Base-by-base conservation (phyloP, 2,888 invertebrate species). In the Lissonota sp. region DNA sequence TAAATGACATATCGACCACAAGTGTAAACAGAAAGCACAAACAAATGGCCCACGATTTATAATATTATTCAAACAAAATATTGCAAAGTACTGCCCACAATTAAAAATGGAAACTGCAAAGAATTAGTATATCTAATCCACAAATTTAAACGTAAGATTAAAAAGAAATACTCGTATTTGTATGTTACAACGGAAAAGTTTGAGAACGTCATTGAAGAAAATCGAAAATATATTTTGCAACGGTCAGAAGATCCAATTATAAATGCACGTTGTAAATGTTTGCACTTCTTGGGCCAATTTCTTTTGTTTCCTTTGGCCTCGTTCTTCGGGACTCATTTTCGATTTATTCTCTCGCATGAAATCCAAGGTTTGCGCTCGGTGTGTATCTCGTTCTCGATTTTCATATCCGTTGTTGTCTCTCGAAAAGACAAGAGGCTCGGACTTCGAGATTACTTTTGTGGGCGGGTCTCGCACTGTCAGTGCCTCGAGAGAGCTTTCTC, bases 401-500 rank as follows among this genome's bases (percentile, higher is more conserved):
- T 83, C 84, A 70, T 26, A 26, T 26, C 80, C 80, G 83, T 82
- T 83, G n/a, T n/a, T 26, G 49, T 26, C 39, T 66, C 71, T 64
- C 60, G 80, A 57, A 26, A 26, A 26, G 73, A 69, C 70, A 67
- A 57, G 66, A 67, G 51, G 64, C 53, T 73, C 78, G 85, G 85
- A 88, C 86, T 84, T 88, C 87, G 88, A 91, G 91, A 92, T 92
- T 92, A 91, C 92, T 92, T 92, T 92, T 90, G 91, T 92, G 92
- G 92, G 92, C 92, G 92, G 91, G 90, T 91, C 91, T 89, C 88
- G 88, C 87, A 89, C 90, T 92, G 92, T 92, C 92, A 92, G 91
- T 90, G 90, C 88, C 90, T 77, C 74, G 26, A 26, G 26, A 26
- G 3, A 77, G 81, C 70, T 81, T 74, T 74, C 74, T 81, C 64